Conservation (phyloP, 92 coral and sea anemone species). For the Phenganax subtilis region DNA sequence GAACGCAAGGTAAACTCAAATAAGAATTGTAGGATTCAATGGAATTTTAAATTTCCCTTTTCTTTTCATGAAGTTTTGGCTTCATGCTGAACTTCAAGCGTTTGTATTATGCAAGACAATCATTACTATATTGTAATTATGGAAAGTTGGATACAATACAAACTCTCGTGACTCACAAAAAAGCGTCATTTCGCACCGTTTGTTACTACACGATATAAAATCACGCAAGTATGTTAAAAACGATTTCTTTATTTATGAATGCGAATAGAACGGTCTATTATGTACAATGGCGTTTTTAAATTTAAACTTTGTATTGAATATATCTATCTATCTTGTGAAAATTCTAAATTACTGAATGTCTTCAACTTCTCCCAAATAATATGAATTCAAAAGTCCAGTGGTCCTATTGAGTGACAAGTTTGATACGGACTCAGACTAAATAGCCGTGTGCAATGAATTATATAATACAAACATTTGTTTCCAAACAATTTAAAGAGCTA, state of each 20-base stretch:
- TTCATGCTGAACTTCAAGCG: slow-evolving; percentile 19
- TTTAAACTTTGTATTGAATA: slow-evolving; percentile 26
- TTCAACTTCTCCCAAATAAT: neutral
- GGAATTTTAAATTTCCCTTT: slow-evolving; percentile 4
- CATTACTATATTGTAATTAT: slow-evolving; percentile 14
- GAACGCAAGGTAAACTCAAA: neutral
- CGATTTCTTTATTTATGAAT: slow-evolving; percentile 26
- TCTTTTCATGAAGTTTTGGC: neutral
- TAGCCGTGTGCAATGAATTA: slow-evolving; percentile 14
- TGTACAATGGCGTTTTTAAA: slow-evolving; percentile 26
- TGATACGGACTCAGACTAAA: slow-evolving; percentile 14
- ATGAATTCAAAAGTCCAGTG: slow-evolving; percentile 22
- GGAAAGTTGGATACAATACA: slow-evolving; percentile 19
- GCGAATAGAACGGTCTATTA: slow-evolving; percentile 24
- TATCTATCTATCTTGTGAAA: slow-evolving; percentile 23
- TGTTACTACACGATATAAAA: neutral
- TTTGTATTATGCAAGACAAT: slow-evolving; percentile 29
- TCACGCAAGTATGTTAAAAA: neutral
- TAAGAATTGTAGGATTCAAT: neutral
- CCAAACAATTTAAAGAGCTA: slow-evolving; percentile 5
- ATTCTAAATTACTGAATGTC: slow-evolving; percentile 4
- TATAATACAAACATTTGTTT: slow-evolving; percentile 36
- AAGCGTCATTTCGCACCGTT: neutral
- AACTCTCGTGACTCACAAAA: neutral
- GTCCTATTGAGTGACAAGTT: slow-evolving; percentile 13